Base-by-base conservation (phyloP, 2,888 invertebrate species). In the Philhelius pedissequus region DNA sequence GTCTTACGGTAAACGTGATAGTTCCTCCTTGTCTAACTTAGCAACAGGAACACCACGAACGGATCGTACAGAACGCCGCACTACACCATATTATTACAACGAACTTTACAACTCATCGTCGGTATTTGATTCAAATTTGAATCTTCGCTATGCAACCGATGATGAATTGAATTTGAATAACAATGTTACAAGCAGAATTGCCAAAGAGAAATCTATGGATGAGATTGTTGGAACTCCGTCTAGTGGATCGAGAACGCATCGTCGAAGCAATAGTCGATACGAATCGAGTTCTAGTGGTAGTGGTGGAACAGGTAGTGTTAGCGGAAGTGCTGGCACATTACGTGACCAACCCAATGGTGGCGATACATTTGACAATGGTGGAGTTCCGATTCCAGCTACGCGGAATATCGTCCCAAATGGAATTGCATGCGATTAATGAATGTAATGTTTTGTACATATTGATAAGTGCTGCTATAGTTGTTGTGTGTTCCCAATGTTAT, bases 61-160 rank as follows among this genome's bases (percentile, higher is more conserved):
- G 6, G 87, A 86, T 81, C 86, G 82, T 40, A 89, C 89, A 48
- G 90, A 91, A 86, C 89, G 90, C 0, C 91, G 90, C 52, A 89
- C 89, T 58, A 90, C 90, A 68, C 90, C 91, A 52, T 91, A 91
- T 86, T 91, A 91, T 87, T 91, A 91, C 86, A 90, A 91, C 79
- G 91, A 91, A 81, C 87, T 91, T 54, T 86, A 90, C 80, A 89
- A 89, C 70, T 90, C 90, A 77, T 86, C 88, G 3, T 88, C 90
- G 9, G 88, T 91, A 50, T 91, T 91, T 77, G 91, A 91, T 87
- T 91, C 91, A 56, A 91, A 90, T 86, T 87, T 91, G 86, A 91
- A 91, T 88, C 88, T 91, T 64, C 86, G 90, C 82, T 89, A 89
- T 86, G 87, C 87, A 54, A 78, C 78, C 32, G 79, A 89, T 86